Evolutionary conservation across 2,797 vertebrate species (phyloP).

Genomic region (Selene dorsalis): DNA sequence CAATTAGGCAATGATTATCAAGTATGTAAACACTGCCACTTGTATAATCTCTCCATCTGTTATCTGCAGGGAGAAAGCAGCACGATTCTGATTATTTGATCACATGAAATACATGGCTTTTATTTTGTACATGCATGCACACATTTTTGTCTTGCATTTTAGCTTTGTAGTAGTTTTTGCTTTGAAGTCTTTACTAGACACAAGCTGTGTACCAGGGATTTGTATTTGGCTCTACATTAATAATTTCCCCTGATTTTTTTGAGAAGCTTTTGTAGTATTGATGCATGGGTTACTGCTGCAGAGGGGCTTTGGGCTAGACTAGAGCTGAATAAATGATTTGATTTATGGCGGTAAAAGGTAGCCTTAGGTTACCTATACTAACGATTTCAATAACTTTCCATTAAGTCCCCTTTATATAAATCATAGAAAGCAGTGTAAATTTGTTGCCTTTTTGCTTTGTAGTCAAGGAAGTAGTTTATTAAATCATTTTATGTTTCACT

Average conservation of each 20-base stretch:
- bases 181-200: constrained; percentile 14
- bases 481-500: background rate
- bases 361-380: constrained; percentile 49
- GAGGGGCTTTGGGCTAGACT: constrained; percentile 32
- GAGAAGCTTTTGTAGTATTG: constrained; percentile 46
- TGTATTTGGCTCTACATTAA: constrained; percentile 18
- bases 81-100: constrained; percentile 36
- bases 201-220: constrained; percentile 4
- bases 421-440: constrained; percentile 23
- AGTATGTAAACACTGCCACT: constrained; percentile 57
- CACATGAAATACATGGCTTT: constrained; percentile 14
- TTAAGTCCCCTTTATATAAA: constrained; percentile 44
- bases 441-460: constrained; percentile 8
- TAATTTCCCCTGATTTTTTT: constrained; percentile 38
- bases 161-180: constrained; percentile 4
- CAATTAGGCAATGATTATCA: constrained; percentile 53
- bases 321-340: constrained; percentile 47
- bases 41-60: constrained; percentile 67
- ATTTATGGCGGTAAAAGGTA: constrained; percentile 58
- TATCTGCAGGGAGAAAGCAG: constrained; percentile 35
- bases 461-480: background rate
- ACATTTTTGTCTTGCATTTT: background rate
- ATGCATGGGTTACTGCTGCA: constrained; percentile 53
- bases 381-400: constrained; percentile 48
- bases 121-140: constrained; percentile 17